These are phyloP conservation scores for Archaeoteleia sp. DNA, from an alignment of 2,888 invertebrate species.

Conservation along the genomic window DNA sequence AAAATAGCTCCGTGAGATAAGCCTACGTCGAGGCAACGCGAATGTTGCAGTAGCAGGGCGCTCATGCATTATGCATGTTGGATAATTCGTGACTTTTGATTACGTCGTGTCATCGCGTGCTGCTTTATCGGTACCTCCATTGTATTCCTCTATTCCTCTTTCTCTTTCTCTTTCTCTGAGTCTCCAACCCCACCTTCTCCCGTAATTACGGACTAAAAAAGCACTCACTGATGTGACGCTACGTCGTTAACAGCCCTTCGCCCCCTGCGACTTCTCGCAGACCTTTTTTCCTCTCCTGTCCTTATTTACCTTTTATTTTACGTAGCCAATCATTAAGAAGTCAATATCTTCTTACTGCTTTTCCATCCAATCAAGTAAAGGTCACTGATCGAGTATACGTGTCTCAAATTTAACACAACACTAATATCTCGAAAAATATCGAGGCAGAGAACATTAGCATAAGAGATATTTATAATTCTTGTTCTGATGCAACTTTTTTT, in stretches of 20 bases:
- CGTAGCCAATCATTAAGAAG: constrained; percentile 14
- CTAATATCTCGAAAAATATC: too few relatives aligned
- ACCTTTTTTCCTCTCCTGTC: constrained; percentile 8
- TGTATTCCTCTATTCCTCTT: constrained; percentile 50
- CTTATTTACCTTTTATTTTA: constrained; percentile 22
- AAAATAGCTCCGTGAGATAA: constrained; percentile 34
- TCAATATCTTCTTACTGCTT: constrained; percentile 4
- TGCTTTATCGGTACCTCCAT: constrained; percentile 56
- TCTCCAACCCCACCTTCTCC: constrained; percentile 46
- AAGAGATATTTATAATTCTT: too few relatives aligned
- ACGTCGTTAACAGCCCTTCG: constrained; percentile 47
- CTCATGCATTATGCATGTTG: constrained; percentile 61
- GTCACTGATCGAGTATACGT: too few relatives aligned
- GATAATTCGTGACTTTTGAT: constrained; percentile 67
- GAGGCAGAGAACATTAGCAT: too few relatives aligned
- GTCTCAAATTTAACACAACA: too few relatives aligned
- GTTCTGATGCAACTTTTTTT: too few relatives aligned
- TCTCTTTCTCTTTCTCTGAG: constrained; percentile 26
- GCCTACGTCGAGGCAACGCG: constrained; percentile 47
- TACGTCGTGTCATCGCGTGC: constrained; percentile 62
- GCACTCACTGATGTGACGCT: constrained; percentile 49
- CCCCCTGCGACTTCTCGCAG: constrained; percentile 22
- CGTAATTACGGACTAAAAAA: constrained; percentile 56
- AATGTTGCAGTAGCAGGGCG: constrained; percentile 58
- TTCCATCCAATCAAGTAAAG: too few relatives aligned